A percentile compares a stretch with the other conserved stretches of the same genome.
phyloP scores from a whole-genome alignment of 2,113 vertebrate genomes.

The Mustela lutreola region DNA sequence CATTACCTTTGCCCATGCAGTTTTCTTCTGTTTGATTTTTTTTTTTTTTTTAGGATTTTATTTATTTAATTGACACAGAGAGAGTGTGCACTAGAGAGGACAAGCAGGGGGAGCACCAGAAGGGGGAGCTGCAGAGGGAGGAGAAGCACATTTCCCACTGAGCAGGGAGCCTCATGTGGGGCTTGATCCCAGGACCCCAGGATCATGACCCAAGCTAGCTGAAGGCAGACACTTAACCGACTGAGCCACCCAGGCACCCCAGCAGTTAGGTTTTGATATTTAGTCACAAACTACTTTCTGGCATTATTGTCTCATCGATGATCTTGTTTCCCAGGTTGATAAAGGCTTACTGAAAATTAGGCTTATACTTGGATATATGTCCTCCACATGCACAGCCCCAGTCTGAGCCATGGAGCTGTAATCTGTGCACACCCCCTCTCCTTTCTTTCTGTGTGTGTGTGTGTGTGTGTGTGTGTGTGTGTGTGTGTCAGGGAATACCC shows the following conservation, averaged over 20 bases:
- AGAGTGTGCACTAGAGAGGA: neutral
- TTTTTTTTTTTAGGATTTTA: neutral
- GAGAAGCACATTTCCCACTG: neutral
- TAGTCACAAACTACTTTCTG: neutral
- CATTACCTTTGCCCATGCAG: neutral
- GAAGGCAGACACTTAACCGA: neutral
- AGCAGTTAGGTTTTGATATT: neutral
- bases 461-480: neutral
- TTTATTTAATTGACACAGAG: neutral
- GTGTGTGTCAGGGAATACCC: neutral
- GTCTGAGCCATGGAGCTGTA: neutral
- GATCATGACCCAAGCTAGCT: neutral
- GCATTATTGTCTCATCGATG: neutral
- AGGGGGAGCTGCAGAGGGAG: neutral
- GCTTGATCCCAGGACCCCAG: neutral
- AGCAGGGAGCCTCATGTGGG: neutral
- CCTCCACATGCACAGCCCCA: neutral
- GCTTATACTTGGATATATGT: neutral
- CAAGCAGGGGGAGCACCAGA: neutral
- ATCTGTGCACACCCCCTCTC: fast-evolving
- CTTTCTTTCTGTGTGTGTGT: neutral
- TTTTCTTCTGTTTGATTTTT: neutral
- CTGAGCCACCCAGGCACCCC: neutral
- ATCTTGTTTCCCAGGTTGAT: neutral
- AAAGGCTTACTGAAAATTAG: neutral